Base-by-base conservation (phyloP, 2,113 vertebrate genomes). In the Oceanodroma tethys region DNA sequence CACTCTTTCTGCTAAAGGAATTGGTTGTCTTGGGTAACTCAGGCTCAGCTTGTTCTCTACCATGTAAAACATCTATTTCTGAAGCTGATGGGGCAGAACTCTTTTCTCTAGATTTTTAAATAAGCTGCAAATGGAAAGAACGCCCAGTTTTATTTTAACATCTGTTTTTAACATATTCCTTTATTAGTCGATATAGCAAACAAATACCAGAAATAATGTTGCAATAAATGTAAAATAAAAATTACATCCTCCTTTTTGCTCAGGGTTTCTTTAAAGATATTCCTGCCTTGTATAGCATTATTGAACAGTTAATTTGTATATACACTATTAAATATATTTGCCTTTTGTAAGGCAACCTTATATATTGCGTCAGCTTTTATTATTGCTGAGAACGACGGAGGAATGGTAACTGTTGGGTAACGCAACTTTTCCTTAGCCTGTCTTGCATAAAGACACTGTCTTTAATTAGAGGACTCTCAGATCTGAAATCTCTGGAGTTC, bases 321-420 rank as follows among this genome's bases (percentile, higher is more conserved):
- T 75, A 94, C 91, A 95, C 82, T 97, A 97, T 96, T 95, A 97
- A 97, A 94, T 75, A 43, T 62, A 89, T 93, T 94, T 92, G 86
- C 72, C 93, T 96, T 98, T 97, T 96, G 42, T 95, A 97, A 94
- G 86, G 81, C 66, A 92, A 86, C 66, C 82, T 86, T 96, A 82
- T 50, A 59, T 79, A 78, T 81, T 4, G 53, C 58, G 36, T 90
- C 81, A 52, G 56, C 66, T 92, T 92, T 72, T 63, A 5, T 58
- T 94, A 65, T 55, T 88, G 75, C 73, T 89, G 74, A 84, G 40
- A 65, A 58, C 62, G 86, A 52, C 1, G 0, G 88, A 86, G 73
- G 66, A 83, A 48, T 1, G 27, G 71, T 48, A 60, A 76, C 40
- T 66, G 59, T 91, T 90, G 85, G 38, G 58, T 52, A 83, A 82